Evolutionary conservation across 2,113 vertebrate genomes (phyloP).

Genomic region (Grantiella picta): DNA sequence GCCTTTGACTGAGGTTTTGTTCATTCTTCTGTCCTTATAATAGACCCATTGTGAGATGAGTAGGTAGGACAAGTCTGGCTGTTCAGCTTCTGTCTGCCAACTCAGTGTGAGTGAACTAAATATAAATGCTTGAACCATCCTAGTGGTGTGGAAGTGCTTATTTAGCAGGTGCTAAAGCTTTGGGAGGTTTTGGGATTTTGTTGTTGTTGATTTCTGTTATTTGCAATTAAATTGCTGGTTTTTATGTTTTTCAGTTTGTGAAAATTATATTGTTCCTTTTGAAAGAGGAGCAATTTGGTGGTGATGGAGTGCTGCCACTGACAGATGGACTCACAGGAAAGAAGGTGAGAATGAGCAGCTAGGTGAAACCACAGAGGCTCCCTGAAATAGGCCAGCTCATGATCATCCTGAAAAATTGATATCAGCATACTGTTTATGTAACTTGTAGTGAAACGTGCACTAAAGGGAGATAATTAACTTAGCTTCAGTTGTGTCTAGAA

Average conservation of each 20-base stretch:
- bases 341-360: conserved; percentile 68
- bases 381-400: not conserved
- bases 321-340: conserved; percentile 81
- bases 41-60: conserved; percentile 11
- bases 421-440: not conserved
- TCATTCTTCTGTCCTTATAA: not conserved
- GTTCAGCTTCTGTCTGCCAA: conserved; percentile 38
- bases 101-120: conserved; percentile 36
- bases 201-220: not conserved
- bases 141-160: not conserved
- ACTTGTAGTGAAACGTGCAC: not conserved
- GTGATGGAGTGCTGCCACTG: conserved; percentile 74
- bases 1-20: not conserved
- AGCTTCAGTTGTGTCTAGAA: not conserved
- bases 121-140: conserved; percentile 45
- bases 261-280: not conserved
- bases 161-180: not conserved
- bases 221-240: not conserved
- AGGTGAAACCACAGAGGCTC: not conserved
- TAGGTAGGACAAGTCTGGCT: conserved; percentile 34
- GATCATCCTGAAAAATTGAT: not conserved
- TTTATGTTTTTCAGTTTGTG: conserved; percentile 30
- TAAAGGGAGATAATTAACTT: not conserved
- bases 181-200: not conserved
- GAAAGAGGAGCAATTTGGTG: conserved; percentile 55